Conservation (phyloP, 2,113 vertebrate species). For the Hucho hucho region DNA sequence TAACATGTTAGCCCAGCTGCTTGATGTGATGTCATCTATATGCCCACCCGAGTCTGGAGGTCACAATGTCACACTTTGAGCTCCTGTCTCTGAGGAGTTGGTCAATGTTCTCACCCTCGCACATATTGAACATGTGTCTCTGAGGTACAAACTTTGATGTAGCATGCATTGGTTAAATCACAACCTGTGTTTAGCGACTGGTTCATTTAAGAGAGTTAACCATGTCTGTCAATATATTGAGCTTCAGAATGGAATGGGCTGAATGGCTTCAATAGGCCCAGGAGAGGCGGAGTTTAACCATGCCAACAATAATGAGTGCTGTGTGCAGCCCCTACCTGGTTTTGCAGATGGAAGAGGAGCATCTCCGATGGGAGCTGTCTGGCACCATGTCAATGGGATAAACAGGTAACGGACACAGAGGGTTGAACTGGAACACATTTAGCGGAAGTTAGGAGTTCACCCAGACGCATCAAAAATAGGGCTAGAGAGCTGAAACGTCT, state of each 20-base stretch:
- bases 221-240: constrained; percentile 65
- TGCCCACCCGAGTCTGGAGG: neutral
- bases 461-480: constrained; percentile 18
- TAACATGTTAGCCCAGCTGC: neutral
- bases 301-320: constrained; percentile 26
- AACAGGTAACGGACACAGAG: constrained; percentile 79
- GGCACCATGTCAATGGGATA: constrained; percentile 85
- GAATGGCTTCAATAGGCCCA: constrained; percentile 36
- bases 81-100: constrained; percentile 17
- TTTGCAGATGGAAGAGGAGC: constrained; percentile 79
- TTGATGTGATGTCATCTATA: neutral
- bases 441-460: constrained; percentile 3
- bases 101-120: neutral
- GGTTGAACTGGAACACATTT: constrained; percentile 76
- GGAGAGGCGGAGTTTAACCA: constrained; percentile 32
- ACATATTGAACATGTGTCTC: constrained; percentile 14
- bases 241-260: constrained; percentile 41
- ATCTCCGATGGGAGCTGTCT: constrained; percentile 82
- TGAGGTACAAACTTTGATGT: constrained; percentile 28
- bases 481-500: constrained; percentile 40
- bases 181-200: constrained; percentile 20
- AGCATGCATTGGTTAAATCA: constrained; percentile 44
- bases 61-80: constrained; percentile 28
- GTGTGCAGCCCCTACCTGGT: constrained; percentile 76
- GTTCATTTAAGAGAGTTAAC: constrained; percentile 45